Percentiles rank a stretch among this genome's conserved stretches.
These are phyloP conservation scores for Pedionomus torquatus DNA, from an alignment of 2,113 vertebrate species.

Conservation along the genomic window DNA sequence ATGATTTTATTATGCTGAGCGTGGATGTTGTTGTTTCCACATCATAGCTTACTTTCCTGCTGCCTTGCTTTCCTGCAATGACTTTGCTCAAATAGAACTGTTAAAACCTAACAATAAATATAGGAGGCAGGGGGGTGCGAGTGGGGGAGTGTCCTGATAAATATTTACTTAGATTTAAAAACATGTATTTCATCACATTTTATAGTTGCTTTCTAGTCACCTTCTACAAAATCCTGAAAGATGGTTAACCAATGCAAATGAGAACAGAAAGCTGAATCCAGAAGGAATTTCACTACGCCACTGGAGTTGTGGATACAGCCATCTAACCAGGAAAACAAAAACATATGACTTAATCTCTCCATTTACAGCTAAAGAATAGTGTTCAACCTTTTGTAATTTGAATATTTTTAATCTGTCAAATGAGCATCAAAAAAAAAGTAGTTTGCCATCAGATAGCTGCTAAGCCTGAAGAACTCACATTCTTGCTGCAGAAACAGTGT, in stretches of 20 bases:
- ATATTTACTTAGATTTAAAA: background rate
- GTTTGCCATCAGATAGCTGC: background rate
- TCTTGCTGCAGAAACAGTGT: background rate
- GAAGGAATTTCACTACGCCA: background rate
- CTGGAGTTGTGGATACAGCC: background rate
- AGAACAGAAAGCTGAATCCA: background rate
- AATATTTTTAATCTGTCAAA: background rate
- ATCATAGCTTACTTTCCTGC: background rate
- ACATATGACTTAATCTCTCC: background rate
- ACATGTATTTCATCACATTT: background rate
- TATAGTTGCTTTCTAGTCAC: background rate
- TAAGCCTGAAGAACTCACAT: background rate
- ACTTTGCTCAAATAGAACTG: background rate
- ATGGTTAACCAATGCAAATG: background rate
- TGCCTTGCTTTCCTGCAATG: background rate
- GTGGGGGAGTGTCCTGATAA: background rate
- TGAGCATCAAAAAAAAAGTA: background rate
- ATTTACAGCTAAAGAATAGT: background rate
- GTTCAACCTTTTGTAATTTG: background rate
- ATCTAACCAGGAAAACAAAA: background rate
- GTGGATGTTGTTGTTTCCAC: background rate
- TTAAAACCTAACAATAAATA: background rate
- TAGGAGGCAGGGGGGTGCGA: no score
- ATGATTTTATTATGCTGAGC: background rate
- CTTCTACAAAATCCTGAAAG: background rate